Base-by-base conservation (phyloP, 2,797 vertebrate species). In the Ataeniobius toweri region DNA sequence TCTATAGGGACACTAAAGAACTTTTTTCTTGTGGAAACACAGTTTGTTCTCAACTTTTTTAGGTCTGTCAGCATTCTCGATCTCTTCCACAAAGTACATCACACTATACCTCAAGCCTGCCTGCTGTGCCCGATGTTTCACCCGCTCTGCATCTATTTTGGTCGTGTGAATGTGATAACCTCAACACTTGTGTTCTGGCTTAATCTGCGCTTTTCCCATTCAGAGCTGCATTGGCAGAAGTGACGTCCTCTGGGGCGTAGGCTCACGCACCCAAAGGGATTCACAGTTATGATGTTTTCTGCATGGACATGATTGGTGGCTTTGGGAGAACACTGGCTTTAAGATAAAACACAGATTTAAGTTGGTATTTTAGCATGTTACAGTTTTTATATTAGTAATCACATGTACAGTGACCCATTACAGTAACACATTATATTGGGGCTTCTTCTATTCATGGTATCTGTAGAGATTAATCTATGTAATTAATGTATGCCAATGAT, bases 111-210 rank as follows among this genome's bases (percentile, higher is more conserved):
- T 78, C 61, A n/a, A 88, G 91, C 81, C 80, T 74, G 31, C 80
- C 87, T 90, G 89, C 85, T 84, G 86, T 88, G 88, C 87, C 91
- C 90, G 85, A 90, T 87, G 88, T 92, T 91, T 90, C 89, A 88
- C 91, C 86, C 88, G 86, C 89, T 90, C 90, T 83, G 89, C 75
- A 67, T 94, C 95, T 96, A 96, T 95, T 96, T 95, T 92, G 86
- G 95, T 95, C 87, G 77, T 88, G 91, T 80, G 89, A 94, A 92
- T 84, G 85, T 89, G 95, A 96, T 95, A 95, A 96, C 95, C 95
- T 93, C 92, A 87, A 95, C 93, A 91, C 90, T 92, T 93, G 89
- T 92, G 90, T 86, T 94, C 92, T 78, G 84, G 89, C 92, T 93
- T 94, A 94, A 94, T 95, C 93, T 94, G 89, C 70, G 81, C 88